These are phyloP conservation scores for Magallana gigas DNA, from an alignment of 1,140 invertebrate species.

Conservation along the genomic window DNA sequence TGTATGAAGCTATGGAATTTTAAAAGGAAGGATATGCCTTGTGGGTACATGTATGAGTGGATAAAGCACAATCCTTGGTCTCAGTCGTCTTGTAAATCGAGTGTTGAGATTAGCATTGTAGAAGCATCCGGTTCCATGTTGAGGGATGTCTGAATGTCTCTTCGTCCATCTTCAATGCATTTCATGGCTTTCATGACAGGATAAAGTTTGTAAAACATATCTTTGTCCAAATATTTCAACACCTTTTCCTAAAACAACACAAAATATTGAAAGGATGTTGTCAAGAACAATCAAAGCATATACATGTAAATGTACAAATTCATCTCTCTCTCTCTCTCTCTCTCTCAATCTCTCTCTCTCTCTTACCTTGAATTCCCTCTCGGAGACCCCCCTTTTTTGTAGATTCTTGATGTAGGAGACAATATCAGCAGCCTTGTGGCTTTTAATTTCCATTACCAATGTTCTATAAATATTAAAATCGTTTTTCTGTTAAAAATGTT, in stretches of 20 bases:
- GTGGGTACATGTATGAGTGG: too few species aligned
- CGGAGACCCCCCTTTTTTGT: conserved; percentile 6
- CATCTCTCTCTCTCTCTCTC: too few species aligned
- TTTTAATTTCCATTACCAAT: conserved; percentile 36
- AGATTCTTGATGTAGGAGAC: conserved; percentile 29
- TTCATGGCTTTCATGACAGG: conserved; percentile 44
- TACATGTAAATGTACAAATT: too few species aligned
- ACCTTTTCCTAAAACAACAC: conserved; percentile 29
- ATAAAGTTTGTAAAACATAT: conserved; percentile 40
- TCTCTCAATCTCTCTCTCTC: too few species aligned
- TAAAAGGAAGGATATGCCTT: too few species aligned
- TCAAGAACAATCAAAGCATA: not conserved
- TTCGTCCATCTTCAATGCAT: conserved; percentile 15
- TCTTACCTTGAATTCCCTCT: conserved; percentile 26
- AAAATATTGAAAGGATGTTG: not conserved
- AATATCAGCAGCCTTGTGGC: conserved; percentile 42
- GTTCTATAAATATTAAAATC: not conserved
- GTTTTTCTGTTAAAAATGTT: too few species aligned
- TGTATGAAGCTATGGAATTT: too few species aligned
- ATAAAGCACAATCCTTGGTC: too few species aligned
- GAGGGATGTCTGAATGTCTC: not conserved
- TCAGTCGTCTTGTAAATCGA: not conserved
- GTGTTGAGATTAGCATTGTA: not conserved
- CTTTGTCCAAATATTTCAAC: not conserved
- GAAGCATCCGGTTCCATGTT: not conserved